Conservation (phyloP, 2,797 vertebrate species). For the Tragopan temminckii region DNA sequence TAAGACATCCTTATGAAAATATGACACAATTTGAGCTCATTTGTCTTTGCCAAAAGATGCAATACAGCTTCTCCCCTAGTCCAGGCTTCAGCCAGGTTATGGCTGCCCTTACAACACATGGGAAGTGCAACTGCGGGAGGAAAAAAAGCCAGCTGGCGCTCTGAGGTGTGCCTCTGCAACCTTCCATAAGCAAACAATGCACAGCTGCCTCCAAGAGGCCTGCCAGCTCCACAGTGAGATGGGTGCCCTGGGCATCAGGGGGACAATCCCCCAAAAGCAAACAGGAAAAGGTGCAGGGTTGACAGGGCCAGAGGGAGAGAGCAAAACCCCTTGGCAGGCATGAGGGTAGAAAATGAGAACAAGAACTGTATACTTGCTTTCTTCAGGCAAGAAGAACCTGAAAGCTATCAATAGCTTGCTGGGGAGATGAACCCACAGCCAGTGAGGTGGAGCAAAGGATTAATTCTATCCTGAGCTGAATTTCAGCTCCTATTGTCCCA, state of each 20-base stretch:
- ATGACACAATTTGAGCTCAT: neutral
- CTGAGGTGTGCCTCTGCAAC: neutral
- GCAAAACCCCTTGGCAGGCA: neutral
- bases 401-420: fast-evolving
- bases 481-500: neutral
- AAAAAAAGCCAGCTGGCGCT: neutral
- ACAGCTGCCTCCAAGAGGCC: neutral
- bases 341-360: fast-evolving
- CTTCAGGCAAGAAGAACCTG: neutral
- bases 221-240: neutral
- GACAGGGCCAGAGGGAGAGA: neutral
- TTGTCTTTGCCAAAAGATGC: neutral
- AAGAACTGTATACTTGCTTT: neutral
- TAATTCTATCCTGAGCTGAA: neutral
- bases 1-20: neutral
- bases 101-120: fast-evolving
- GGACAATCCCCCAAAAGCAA: too few relatives aligned
- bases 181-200: neutral
- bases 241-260: neutral
- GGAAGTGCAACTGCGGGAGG: fast-evolving
- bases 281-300: fast-evolving
- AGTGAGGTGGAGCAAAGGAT: neutral
- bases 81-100: neutral
- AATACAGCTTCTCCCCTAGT: fast-evolving
- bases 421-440: neutral